These are phyloP conservation scores for Sebastes hopkinsi DNA, from an alignment of 2,797 vertebrate species.

Conservation along the genomic window DNA sequence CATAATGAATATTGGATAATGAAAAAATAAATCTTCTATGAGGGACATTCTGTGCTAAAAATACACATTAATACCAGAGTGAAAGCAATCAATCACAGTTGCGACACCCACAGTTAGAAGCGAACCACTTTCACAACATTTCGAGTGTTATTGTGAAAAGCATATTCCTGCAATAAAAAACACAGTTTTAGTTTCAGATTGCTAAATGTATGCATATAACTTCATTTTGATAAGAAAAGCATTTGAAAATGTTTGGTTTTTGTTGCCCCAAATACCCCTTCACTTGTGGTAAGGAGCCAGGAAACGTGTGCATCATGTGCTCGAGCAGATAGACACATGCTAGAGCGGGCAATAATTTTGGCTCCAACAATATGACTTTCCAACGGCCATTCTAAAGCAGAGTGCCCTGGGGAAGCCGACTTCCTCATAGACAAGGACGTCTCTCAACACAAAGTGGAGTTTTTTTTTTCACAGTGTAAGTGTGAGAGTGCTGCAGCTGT, in stretches of 20 bases:
- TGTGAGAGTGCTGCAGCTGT: constrained; percentile 43
- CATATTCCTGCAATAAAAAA: not conserved
- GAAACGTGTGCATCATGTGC: constrained; percentile 53
- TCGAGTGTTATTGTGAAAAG: not conserved
- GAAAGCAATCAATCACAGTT: not conserved
- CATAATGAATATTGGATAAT: not conserved
- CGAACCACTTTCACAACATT: not conserved
- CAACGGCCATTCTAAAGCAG: constrained; percentile 19
- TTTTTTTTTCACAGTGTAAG: not conserved
- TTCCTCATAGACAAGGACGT: constrained; percentile 60
- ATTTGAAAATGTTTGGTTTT: not conserved
- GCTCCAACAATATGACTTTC: constrained; percentile 52
- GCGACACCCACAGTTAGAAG: not conserved
- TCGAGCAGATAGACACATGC: not conserved
- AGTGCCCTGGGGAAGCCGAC: constrained; percentile 48
- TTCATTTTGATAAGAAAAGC: not conserved
- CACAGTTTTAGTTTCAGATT: not conserved
- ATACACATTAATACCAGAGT: not conserved
- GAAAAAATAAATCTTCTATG: not conserved
- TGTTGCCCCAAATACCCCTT: not conserved
- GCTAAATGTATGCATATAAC: not conserved
- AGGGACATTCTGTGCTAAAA: not conserved
- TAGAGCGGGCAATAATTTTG: not conserved
- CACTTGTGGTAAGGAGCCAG: constrained; percentile 19
- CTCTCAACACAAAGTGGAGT: constrained; percentile 44